These are phyloP conservation scores for Pithys albifrons DNA, from an alignment of 2,113 vertebrate species.

Conservation along the genomic window DNA sequence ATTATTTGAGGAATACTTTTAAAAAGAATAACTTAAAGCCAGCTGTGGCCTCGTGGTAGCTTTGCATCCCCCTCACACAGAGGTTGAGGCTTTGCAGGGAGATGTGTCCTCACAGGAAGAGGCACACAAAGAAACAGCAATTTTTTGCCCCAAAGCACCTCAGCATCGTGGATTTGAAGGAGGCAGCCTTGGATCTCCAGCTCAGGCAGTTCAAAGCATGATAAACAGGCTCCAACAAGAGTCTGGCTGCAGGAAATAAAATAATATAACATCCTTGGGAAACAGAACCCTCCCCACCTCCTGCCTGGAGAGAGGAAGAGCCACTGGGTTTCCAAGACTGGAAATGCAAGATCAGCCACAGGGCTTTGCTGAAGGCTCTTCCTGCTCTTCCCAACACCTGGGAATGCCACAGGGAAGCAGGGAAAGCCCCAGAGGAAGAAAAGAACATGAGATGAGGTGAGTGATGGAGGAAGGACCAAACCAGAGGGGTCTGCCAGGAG, in stretches of 20 bases:
- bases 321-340: background rate
- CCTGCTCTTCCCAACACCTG: background rate
- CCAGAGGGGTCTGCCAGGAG: background rate
- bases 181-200: background rate
- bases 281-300: background rate
- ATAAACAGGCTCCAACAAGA: background rate
- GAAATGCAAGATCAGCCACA: background rate
- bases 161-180: background rate
- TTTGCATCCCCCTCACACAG: background rate
- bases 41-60: background rate
- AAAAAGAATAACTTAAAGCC: slow-evolving; percentile 5
- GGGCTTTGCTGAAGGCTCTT: background rate
- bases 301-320: background rate
- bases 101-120: background rate
- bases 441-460: background rate
- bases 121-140: background rate
- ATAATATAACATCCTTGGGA: background rate
- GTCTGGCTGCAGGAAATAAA: background rate
- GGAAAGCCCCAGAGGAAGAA: background rate
- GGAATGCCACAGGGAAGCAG: background rate
- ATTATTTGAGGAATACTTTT: background rate
- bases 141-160: background rate
- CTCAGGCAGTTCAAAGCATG: background rate
- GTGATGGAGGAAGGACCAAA: background rate
- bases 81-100: background rate